Conservation (phyloP, 2,797 vertebrate species). For the Catharus ustulatus region DNA sequence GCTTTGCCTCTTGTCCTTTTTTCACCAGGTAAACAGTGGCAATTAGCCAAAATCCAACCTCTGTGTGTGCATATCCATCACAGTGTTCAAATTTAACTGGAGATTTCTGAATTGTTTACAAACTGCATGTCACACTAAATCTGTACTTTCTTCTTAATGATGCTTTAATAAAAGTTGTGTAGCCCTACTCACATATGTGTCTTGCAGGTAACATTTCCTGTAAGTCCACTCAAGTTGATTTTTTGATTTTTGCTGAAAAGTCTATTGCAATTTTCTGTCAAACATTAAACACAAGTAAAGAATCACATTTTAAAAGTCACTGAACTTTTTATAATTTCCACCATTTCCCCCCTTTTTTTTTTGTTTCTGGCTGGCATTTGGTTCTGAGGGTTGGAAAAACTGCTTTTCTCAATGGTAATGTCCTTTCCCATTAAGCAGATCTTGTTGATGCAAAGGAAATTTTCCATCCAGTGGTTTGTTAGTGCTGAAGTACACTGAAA, state of each 20-base stretch:
- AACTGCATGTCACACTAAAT: background rate
- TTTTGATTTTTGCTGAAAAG: conserved; percentile 14
- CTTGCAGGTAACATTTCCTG: background rate
- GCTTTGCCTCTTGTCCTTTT: background rate
- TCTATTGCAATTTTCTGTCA: background rate
- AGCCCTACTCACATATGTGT: background rate
- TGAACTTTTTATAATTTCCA: background rate
- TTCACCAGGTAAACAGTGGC: background rate
- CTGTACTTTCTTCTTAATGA: background rate
- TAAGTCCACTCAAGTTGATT: background rate
- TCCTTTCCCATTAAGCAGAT: background rate
- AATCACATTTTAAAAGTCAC: background rate
- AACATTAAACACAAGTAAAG: background rate
- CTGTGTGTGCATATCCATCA: background rate
- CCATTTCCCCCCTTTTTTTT: background rate
- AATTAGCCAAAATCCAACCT: background rate
- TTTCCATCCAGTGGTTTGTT: background rate
- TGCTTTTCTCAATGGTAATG: background rate
- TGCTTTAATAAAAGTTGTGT: background rate
- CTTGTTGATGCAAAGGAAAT: background rate
- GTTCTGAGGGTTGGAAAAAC: background rate
- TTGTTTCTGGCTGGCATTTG: background rate
- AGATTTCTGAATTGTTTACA: background rate
- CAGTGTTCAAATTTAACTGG: background rate
- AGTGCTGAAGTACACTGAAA: background rate